These are phyloP conservation scores for Drosophila kambysellisi DNA, from an alignment of 2,888 invertebrate species.

Conservation along the genomic window DNA sequence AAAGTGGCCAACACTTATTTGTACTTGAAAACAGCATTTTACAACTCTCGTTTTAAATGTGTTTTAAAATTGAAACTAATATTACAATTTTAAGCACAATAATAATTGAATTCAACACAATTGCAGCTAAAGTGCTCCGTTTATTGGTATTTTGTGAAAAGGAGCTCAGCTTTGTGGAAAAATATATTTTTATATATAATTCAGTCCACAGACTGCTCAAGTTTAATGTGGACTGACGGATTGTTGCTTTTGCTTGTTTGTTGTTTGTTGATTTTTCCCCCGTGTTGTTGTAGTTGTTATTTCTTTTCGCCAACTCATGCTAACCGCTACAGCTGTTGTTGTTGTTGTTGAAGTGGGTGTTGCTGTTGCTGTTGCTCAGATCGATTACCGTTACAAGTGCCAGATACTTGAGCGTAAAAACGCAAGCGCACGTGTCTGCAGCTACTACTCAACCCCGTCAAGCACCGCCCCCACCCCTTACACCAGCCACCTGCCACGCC, in stretches of 20 bases:
- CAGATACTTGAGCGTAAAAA: slow-evolving; percentile 77
- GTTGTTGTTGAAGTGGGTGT: slow-evolving; percentile 48
- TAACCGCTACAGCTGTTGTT: slow-evolving; percentile 39
- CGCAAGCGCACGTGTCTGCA: slow-evolving; percentile 71
- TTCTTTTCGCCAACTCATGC: slow-evolving; percentile 50
- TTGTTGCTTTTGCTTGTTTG: slow-evolving; percentile 37
- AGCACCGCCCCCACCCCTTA: background rate
- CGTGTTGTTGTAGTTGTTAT: slow-evolving; percentile 18
- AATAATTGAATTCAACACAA: slow-evolving; percentile 48
- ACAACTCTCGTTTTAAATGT: background rate
- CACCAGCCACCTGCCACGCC: background rate
- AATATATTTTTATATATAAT: background rate
- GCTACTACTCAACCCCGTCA: slow-evolving; percentile 23
- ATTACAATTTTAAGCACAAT: background rate
- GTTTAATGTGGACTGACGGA: slow-evolving; percentile 41
- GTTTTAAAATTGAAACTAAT: background rate
- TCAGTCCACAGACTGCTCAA: slow-evolving; percentile 1
- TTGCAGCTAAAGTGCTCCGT: slow-evolving; percentile 27
- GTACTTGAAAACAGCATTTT: background rate
- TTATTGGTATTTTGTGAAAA: slow-evolving; percentile 10
- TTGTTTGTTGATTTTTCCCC: slow-evolving; percentile 2
- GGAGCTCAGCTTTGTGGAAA: background rate
- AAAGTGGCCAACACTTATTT: background rate
- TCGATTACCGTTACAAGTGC: slow-evolving; percentile 76
- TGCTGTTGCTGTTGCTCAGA: slow-evolving; percentile 67